phyloP scores from a whole-genome alignment of 2,888 invertebrate species.

The Busseola fusca region DNA sequence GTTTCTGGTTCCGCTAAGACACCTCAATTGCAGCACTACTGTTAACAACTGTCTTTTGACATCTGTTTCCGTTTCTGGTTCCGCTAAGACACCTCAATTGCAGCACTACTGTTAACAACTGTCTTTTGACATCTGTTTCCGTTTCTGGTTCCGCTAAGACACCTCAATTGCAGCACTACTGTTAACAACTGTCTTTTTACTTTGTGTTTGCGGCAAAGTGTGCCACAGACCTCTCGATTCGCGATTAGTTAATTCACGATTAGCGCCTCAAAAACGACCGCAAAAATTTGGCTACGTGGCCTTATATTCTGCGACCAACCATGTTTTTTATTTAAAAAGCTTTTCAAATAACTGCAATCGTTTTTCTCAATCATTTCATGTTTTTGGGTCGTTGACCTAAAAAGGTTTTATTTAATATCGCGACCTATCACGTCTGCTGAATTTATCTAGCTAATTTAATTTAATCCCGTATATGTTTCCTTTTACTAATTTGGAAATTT shows the following conservation, averaged over 20 bases:
- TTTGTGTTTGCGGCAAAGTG: background rate
- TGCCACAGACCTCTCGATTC: background rate
- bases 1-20: no score
- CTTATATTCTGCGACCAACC: background rate
- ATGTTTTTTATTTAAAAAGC: no score
- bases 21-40: no score
- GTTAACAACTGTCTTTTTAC: background rate
- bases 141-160: no score
- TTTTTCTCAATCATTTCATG: background rate
- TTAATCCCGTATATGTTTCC: background rate
- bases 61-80: no score
- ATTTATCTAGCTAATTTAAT: background rate
- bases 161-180: no score
- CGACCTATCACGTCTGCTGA: background rate
- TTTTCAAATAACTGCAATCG: background rate
- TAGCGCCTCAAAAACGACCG: background rate
- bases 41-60: no score
- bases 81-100: no score
- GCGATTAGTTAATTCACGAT: background rate
- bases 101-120: no score
- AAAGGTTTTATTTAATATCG: background rate
- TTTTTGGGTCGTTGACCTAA: background rate
- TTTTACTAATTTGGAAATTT: constrained; percentile 2
- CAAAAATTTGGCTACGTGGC: no score
- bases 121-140: no score